Evolutionary conservation across 2,797 vertebrate species (phyloP).

Genomic region (Coregonus sp.): DNA sequence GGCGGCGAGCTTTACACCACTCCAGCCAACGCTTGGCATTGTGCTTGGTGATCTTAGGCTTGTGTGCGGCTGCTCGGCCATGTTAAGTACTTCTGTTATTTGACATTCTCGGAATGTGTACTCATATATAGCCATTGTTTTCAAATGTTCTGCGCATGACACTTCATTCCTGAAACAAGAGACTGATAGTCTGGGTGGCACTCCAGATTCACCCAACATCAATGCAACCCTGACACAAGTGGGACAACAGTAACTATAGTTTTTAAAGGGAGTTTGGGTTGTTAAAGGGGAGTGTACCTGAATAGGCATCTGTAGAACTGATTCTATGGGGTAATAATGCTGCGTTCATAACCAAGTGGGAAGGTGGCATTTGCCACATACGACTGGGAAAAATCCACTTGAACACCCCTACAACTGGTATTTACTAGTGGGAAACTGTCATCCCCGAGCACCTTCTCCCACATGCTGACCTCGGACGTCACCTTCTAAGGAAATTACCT

Average conservation of each 20-base stretch:
- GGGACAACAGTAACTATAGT: constrained; percentile 1
- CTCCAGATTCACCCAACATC: background rate
- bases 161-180: constrained; percentile 35
- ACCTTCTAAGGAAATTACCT: too few relatives aligned
- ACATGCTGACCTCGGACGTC: too few relatives aligned
- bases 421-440: too few relatives aligned
- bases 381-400: background rate
- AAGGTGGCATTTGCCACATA: background rate
- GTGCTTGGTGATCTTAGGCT: too few relatives aligned
- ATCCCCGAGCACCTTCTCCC: too few relatives aligned
- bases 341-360: background rate
- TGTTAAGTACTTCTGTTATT: constrained; percentile 30
- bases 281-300: background rate
- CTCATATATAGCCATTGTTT: constrained; percentile 55
- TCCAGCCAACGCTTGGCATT: too few relatives aligned
- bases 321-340: background rate
- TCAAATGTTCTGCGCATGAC: constrained; percentile 52
- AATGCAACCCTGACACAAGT: background rate
- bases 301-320: background rate
- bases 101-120: constrained; percentile 72
- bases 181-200: constrained; percentile 5
- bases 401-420: too few relatives aligned
- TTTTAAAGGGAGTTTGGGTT: background rate
- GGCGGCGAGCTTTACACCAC: too few relatives aligned
- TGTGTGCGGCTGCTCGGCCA: too few relatives aligned